Evolutionary conservation across 2,797 vertebrate genomes (phyloP), one percentile per base, ranked within the genome.

Genomic region (Coendou prehensilis): DNA sequence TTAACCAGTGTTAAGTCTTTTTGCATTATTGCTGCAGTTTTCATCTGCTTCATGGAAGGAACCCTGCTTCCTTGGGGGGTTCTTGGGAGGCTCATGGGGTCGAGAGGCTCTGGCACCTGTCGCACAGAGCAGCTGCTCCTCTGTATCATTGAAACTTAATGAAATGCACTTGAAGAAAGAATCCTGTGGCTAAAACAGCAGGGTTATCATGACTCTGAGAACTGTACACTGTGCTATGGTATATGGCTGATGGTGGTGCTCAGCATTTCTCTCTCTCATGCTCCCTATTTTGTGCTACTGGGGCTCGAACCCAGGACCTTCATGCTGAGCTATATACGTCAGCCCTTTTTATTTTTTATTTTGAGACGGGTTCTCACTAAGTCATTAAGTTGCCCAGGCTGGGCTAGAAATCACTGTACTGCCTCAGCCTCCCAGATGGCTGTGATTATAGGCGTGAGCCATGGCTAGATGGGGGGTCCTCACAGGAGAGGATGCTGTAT

Each of bases 11-110:
- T 41, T 41, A 41, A 41, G 37, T 41, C 37, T 79, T 73, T 54
- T 28, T 50, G 6, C 1, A 17, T 47, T 1, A 5, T 9, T 10
- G 2, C 45, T 9, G 15, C 33, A 4, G 0, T 0, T 45, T 73
- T 41, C 37, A 73, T 73, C 41, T 26, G 41, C 41, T 76, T 76
- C 2, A 14, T 5, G 47, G 56, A 41, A 47, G 41, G 56, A 28
- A 13, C 28, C 47, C 14, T 54, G 33, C 13, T 30, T 76, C n/a
- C 41, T 18, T 4, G 4, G 17, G 4, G 28, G 33, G 6, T 41
- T 30, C 17, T 22, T 28, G 67, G 41, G n/a, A 82, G 47, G 33
- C 5, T 0, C 23, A 8, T 22, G n/a, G 26, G 17, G 10, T 17
- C 3, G 1, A 84, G 28, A 59, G 75, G 45, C 56, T 61, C 14